Evolutionary conservation across 2,888 invertebrate species (phyloP).

Genomic region (Euspilapteryx auroguttella): DNA sequence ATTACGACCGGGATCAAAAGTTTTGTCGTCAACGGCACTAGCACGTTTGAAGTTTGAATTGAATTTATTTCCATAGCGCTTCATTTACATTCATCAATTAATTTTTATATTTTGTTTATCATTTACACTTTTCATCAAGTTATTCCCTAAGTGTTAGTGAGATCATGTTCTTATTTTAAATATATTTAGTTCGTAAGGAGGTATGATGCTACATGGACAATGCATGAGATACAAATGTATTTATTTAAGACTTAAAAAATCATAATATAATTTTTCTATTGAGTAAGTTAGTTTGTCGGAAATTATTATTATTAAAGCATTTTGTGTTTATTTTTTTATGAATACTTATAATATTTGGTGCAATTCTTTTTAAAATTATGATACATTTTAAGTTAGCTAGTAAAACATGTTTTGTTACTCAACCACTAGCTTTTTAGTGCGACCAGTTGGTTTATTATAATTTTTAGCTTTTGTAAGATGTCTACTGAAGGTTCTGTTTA

Average conservation of each 20-base stretch:
- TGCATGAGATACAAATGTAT: constrained; percentile 5
- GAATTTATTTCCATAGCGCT: too few species aligned
- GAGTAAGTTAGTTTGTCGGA: too few species aligned
- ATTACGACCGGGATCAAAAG: constrained; percentile 38
- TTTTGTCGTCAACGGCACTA: constrained; percentile 34
- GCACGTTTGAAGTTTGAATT: too few species aligned
- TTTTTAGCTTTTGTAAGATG: not conserved
- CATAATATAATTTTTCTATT: too few species aligned
- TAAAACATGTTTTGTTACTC: too few species aligned
- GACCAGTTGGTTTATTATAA: too few species aligned
- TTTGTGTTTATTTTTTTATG: constrained; percentile 22
- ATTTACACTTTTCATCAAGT: constrained; percentile 19
- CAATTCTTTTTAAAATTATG: constrained; percentile 28
- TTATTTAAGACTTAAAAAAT: constrained; percentile 26
- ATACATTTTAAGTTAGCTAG: constrained; percentile 22
- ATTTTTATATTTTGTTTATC: constrained; percentile 20
- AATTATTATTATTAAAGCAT: too few species aligned
- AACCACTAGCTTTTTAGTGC: too few species aligned
- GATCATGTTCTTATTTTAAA: constrained; percentile 23
- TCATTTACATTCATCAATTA: too few species aligned
- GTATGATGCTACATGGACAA: constrained; percentile 12
- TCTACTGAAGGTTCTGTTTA: too few species aligned
- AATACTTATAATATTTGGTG: constrained; percentile 32
- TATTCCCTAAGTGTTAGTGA: constrained; percentile 30
- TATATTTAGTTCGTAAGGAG: constrained; percentile 20